These are phyloP conservation scores for Uromys caudimaculatus DNA, from an alignment of 2,797 vertebrate species.

Conservation along the genomic window DNA sequence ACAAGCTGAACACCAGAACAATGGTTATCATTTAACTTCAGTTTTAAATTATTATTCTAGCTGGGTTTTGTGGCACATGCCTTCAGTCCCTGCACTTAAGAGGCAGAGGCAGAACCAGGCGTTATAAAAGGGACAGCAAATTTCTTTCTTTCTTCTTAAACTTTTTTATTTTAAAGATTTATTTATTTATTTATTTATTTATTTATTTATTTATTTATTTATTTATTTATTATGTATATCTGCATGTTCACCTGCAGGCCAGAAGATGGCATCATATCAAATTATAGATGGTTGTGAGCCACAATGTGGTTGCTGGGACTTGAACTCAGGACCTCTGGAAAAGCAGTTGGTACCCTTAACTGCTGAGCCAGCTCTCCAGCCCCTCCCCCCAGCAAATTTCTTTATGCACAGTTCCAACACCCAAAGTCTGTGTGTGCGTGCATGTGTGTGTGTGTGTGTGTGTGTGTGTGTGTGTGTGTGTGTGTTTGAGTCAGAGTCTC, in stretches of 20 bases:
- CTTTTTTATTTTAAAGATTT: too few relatives aligned
- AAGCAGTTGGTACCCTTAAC: neutral
- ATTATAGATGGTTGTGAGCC: neutral
- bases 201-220: too few relatives aligned
- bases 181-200: too few relatives aligned
- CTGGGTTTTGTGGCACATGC: neutral
- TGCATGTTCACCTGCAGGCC: neutral
- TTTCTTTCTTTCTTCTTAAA: neutral
- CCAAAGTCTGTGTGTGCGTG: too few relatives aligned
- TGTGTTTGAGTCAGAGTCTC: neutral
- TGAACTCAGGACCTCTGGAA: neutral
- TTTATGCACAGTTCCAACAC: neutral
- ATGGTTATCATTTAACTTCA: constrained; percentile 56
- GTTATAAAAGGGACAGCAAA: constrained; percentile 7
- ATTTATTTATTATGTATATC: neutral
- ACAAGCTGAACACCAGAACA: constrained; percentile 90
- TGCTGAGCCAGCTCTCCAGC: neutral
- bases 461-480: neutral
- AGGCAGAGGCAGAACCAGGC: constrained; percentile 3
- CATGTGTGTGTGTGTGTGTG: neutral
- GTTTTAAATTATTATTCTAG: constrained; percentile 54
- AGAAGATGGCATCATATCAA: neutral
- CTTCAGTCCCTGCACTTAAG: neutral
- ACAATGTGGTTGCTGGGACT: neutral
- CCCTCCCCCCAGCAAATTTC: neutral